Evolutionary conservation across 30 jellyfish, hydroid and myxozoan genomes (phyloP).

Genomic region (Cassiopea xamachana): DNA sequence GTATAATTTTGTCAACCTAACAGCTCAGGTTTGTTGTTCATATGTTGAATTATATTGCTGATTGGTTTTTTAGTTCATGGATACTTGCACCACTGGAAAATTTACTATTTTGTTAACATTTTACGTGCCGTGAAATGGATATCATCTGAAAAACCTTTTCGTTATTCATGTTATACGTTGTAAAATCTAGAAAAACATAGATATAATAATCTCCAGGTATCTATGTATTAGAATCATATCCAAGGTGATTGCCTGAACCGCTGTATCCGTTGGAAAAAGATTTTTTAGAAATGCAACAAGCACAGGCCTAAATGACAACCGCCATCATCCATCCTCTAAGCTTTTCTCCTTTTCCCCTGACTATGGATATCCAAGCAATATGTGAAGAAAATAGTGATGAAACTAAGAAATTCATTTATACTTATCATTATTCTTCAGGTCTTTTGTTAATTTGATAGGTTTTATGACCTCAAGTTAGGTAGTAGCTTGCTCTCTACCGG

Average conservation of each 20-base stretch:
- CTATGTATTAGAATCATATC: conserved; percentile 1
- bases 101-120: conserved; percentile 37
- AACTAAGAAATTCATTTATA: too few species aligned
- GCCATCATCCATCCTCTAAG: conserved; percentile 57
- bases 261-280: neutral
- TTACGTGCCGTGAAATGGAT: conserved; percentile 10
- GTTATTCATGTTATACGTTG: neutral
- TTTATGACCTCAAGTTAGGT: neutral
- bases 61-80: neutral
- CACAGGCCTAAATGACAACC: conserved; percentile 79
- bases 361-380: neutral
- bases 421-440: neutral
- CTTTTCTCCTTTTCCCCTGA: conserved; percentile 17
- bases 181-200: neutral
- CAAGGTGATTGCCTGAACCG: too few species aligned
- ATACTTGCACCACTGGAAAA: neutral
- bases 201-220: conserved; percentile 10
- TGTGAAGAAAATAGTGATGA: neutral
- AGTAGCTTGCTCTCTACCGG: neutral
- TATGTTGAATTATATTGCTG: conserved; percentile 6
- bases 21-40: conserved; percentile 35
- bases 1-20: neutral
- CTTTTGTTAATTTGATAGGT: neutral
- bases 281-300: conserved; percentile 33
- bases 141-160: conserved; percentile 31